Evolutionary conservation across 2,113 vertebrate species (phyloP).

Genomic region (Peromyscus maniculatus): DNA sequence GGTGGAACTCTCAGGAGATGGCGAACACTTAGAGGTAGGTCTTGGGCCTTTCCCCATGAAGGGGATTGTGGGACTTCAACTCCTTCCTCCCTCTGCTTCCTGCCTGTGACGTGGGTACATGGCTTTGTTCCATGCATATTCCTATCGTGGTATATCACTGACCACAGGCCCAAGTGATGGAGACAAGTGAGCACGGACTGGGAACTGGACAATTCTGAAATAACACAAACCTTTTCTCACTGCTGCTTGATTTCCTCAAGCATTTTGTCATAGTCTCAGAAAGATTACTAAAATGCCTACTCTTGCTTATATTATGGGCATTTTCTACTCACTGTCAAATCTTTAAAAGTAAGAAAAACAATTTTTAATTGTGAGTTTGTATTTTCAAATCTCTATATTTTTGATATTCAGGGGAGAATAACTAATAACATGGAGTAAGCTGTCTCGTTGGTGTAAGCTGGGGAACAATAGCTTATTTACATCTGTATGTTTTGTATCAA

Average conservation of each 20-base stretch:
- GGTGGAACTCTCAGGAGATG: not conserved
- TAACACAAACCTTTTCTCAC: not conserved
- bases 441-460: not conserved
- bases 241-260: not conserved
- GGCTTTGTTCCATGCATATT: not conserved
- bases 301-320: not conserved
- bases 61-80: no score
- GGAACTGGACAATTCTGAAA: not conserved
- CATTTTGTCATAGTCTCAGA: not conserved
- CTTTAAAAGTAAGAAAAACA: not conserved
- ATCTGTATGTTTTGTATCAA: not conserved
- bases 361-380: not conserved
- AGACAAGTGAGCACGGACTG: no score
- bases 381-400: not conserved
- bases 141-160: not conserved
- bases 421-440: not conserved
- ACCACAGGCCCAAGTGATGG: not conserved
- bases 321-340: not conserved
- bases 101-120: not conserved
- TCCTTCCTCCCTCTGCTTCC: not conserved
- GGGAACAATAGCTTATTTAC: not conserved
- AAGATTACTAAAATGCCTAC: not conserved
- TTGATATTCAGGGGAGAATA: not conserved
- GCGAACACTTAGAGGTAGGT: no score
- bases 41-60: not conserved